These are phyloP conservation scores for Siderastrea siderea DNA, from an alignment of 92 coral and sea anemone genomes.

Conservation along the genomic window DNA sequence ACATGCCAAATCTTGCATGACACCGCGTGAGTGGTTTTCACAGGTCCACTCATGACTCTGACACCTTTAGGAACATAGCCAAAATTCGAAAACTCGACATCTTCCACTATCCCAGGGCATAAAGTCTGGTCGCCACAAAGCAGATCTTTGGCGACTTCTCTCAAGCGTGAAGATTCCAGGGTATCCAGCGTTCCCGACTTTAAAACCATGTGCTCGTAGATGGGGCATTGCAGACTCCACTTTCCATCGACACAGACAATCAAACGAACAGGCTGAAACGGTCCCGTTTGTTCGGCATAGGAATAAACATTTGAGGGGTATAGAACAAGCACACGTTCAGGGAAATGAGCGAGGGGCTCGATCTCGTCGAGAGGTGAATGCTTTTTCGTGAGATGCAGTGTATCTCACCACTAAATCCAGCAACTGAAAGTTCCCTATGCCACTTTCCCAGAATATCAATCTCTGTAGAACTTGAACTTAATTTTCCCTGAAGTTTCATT, in stretches of 20 bases:
- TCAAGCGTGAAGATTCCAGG: slow-evolving; percentile 9
- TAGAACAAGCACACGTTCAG: slow-evolving; percentile 32
- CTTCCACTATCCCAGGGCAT: slow-evolving; percentile 37
- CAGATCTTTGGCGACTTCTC: slow-evolving; percentile 17
- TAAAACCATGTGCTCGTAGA: slow-evolving; percentile 13
- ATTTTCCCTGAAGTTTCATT: too few relatives aligned
- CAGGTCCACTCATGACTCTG: slow-evolving; percentile 8
- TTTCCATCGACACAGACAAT: slow-evolving; percentile 24
- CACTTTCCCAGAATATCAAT: too few relatives aligned
- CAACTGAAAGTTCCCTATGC: too few relatives aligned
- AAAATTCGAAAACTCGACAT: slow-evolving; percentile 30
- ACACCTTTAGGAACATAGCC: slow-evolving; percentile 26
- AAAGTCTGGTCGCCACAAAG: slow-evolving; percentile 35
- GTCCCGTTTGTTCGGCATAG: slow-evolving; percentile 29
- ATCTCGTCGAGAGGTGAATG: neutral
- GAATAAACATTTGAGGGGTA: slow-evolving; percentile 22
- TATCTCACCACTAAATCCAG: too few relatives aligned
- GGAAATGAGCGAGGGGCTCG: slow-evolving; percentile 26
- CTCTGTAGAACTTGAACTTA: too few relatives aligned
- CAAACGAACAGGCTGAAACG: slow-evolving; percentile 43
- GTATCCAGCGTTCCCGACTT: slow-evolving; percentile 11
- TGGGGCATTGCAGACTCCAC: slow-evolving; percentile 12
- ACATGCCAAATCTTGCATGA: slow-evolving; percentile 30
- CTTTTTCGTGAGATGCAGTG: too few relatives aligned
- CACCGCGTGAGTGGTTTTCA: slow-evolving; percentile 19